These are phyloP conservation scores for Lagopus muta DNA, from an alignment of 2,113 vertebrate species.

Conservation along the genomic window DNA sequence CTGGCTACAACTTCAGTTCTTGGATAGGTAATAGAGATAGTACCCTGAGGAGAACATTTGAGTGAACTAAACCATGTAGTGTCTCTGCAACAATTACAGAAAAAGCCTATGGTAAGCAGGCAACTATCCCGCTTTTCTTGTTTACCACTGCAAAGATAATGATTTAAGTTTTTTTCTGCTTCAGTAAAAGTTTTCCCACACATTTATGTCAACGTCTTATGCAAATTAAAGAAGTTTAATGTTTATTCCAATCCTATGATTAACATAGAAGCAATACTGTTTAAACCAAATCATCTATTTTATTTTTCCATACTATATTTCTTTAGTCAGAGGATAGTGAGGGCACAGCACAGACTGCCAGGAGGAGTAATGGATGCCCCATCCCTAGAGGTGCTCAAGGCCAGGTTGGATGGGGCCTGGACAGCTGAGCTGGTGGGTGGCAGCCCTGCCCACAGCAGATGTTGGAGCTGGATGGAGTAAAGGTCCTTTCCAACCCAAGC, in stretches of 20 bases:
- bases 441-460: neutral
- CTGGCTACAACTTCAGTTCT: neutral
- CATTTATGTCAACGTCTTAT: neutral
- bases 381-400: neutral
- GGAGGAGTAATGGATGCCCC: neutral
- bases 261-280: neutral
- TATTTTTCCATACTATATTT: neutral
- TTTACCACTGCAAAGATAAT: neutral
- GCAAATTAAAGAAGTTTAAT: neutral
- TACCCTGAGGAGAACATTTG: fast-evolving
- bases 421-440: neutral
- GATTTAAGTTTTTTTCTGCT: neutral
- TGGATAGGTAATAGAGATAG: neutral
- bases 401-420: neutral
- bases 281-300: neutral
- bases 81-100: neutral
- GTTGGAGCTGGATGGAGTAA: neutral
- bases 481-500: neutral
- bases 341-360: neutral
- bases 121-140: neutral
- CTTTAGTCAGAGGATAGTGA: neutral
- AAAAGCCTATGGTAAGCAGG: neutral
- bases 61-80: neutral
- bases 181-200: neutral
- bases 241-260: neutral